A percentile compares a stretch with the other conserved stretches of the same genome.
These are phyloP conservation scores for Coturnix japonica DNA, from an alignment of 2,113 vertebrate genomes.

Conservation along the genomic window DNA sequence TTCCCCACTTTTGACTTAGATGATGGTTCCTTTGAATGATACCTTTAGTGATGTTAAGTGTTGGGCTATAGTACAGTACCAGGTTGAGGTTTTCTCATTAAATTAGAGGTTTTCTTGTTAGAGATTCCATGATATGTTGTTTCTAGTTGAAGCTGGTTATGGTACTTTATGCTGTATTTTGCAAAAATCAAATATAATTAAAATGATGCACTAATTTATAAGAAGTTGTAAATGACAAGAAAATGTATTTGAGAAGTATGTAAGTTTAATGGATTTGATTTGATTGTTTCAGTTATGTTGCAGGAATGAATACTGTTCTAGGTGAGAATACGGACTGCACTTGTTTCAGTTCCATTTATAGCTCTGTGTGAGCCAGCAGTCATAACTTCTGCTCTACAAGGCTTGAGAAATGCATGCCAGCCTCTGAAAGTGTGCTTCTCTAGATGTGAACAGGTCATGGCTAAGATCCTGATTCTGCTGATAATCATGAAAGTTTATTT, in stretches of 20 bases:
- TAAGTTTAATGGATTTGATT: background rate
- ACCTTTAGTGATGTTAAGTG: background rate
- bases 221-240: background rate
- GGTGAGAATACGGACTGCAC: background rate
- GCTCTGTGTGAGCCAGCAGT: background rate
- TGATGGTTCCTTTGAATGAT: background rate
- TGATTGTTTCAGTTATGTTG: background rate
- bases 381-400: background rate
- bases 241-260: background rate
- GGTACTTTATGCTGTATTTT: background rate
- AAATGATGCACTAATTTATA: background rate
- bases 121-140: background rate
- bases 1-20: background rate
- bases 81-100: background rate
- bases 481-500: background rate
- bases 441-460: background rate
- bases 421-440: background rate
- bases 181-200: background rate
- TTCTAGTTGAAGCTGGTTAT: background rate
- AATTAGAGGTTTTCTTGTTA: background rate
- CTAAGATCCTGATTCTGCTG: background rate
- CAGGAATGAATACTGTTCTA: background rate
- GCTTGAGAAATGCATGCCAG: background rate
- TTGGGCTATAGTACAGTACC: background rate
- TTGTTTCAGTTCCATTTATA: background rate